Base-by-base conservation (phyloP, 2,888 invertebrate species). In the Napeogenes sylphis region DNA sequence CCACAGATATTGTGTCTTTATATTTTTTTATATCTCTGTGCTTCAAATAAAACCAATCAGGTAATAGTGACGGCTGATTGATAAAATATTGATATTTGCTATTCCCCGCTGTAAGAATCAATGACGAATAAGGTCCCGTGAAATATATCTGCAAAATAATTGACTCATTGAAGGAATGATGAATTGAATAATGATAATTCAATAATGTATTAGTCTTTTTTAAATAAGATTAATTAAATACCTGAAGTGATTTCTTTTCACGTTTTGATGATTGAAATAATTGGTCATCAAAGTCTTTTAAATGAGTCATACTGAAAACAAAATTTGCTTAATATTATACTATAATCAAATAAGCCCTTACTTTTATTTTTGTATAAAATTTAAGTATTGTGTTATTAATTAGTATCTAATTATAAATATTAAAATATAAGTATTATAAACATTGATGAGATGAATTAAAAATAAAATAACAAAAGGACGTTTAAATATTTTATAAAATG, bases 1-100 rank as follows among this genome's bases (percentile, higher is more conserved):
- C 45, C 3, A 79, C 67, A 32, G 73, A 75, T 32, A 60, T 64
- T 30, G 42, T 42, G 10, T 68, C 66, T 5, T 57, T 64, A 35
- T 69, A 69, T 3, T 68, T 62, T 6, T 55, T 64, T 0, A 69
- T 61, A 4, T 70, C 65, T 1, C 54, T n/a, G 47, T 78, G 80
- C 0, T 68, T 64, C 42, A 75, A 70, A 58, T 79, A 79, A 65
- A 85, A 83, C 85, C 85, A 85, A 0, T 60, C 64, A 0, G 84
- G 83, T 0, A 85, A 71, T 0, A 72, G 66, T 12, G 77, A 74
- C 3, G 71, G 72, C 0, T 75, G 74, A 1, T 58, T 62, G 3
- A 83, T 70, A 59, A 78, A 73, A 63, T 77, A 85, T 54, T 81
- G 75, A 77, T 79, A 79, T 38, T 72, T 70, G n/a, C 74, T 71